Evolutionary conservation across 2,888 invertebrate genomes (phyloP).

Genomic region (Patella pellucida): DNA sequence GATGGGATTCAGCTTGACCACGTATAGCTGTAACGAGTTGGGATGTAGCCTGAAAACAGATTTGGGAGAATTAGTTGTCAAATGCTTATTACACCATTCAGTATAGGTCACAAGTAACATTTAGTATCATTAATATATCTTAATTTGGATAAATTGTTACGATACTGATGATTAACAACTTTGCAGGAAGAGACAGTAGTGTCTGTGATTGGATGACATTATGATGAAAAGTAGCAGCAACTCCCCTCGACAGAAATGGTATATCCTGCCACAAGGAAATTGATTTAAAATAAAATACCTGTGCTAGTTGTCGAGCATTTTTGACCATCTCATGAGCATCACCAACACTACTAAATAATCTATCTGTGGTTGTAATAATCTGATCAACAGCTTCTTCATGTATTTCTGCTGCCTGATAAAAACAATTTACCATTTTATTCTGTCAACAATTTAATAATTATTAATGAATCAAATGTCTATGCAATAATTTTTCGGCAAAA

Average conservation of each 20-base stretch:
- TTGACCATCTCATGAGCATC: slow-evolving; percentile 95
- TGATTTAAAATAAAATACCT: slow-evolving; percentile 70
- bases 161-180: too few species aligned
- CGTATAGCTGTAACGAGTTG: slow-evolving; percentile 94
- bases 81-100: too few species aligned
- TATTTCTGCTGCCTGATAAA: slow-evolving; percentile 51
- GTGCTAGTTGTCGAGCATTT: slow-evolving; percentile 90
- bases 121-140: too few species aligned
- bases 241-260: background rate
- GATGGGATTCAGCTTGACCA: slow-evolving; percentile 90
- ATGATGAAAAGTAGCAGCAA: background rate
- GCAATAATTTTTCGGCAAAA: too few species aligned
- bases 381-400: slow-evolving; percentile 89
- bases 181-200: background rate
- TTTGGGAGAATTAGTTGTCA: background rate
- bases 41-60: slow-evolving; percentile 81
- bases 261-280: background rate
- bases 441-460: background rate
- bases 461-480: background rate
- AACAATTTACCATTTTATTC: background rate
- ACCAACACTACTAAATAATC: slow-evolving; percentile 85
- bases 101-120: too few species aligned
- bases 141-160: too few species aligned
- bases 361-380: slow-evolving; percentile 90
- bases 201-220: background rate